Conservation (phyloP, 1,140 invertebrate genomes). For the Drosophila athabasca region DNA sequence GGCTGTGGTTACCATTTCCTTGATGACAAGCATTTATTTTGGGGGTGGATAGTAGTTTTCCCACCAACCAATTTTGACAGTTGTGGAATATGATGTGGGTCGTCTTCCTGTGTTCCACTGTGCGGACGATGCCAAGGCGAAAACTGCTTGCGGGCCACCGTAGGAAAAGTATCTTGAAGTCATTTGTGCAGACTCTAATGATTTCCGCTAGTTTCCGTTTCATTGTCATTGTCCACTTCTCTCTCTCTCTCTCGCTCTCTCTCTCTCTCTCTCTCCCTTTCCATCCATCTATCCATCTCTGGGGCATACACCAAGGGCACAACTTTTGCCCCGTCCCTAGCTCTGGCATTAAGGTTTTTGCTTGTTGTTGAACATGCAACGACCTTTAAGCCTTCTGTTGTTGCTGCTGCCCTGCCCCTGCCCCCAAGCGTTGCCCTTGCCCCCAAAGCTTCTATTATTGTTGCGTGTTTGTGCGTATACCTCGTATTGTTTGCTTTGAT, state of each 20-base stretch:
- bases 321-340: constrained; percentile 8
- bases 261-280: constrained; percentile 16
- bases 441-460: constrained; percentile 14
- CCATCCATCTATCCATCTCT: constrained; percentile 30
- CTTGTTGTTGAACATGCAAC: constrained; percentile 48
- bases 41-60: constrained; percentile 15
- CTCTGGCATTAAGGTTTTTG: constrained; percentile 52
- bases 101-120: constrained; percentile 25
- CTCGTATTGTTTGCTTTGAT: constrained; percentile 26
- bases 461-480: constrained; percentile 44
- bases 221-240: constrained; percentile 51
- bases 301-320: background rate
- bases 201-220: constrained; percentile 79
- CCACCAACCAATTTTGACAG: constrained; percentile 19
- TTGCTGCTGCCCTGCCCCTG: constrained; percentile 7
- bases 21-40: constrained; percentile 22
- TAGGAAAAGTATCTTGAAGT: constrained; percentile 68
- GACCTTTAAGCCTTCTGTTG: constrained; percentile 30
- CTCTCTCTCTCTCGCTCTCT: background rate
- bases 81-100: constrained; percentile 26
- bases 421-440: too few species aligned
- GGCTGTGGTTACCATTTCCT: too few species aligned
- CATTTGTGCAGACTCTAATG: constrained; percentile 80
- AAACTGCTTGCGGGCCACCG: constrained; percentile 48
- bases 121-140: constrained; percentile 16